These are phyloP conservation scores for Dasysyrphus albostriatus DNA, from an alignment of 2,888 invertebrate species.

Conservation along the genomic window DNA sequence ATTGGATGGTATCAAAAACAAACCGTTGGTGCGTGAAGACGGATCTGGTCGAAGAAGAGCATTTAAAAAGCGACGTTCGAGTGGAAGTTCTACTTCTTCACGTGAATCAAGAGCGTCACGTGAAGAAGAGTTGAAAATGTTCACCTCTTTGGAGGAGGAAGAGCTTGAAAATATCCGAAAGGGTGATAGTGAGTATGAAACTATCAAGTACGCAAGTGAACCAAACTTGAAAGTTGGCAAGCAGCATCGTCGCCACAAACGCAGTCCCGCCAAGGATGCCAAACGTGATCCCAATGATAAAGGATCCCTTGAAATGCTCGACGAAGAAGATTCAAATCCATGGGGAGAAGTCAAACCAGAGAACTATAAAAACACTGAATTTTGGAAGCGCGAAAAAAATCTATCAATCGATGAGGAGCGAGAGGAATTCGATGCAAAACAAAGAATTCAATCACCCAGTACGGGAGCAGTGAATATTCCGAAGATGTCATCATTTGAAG, in stretches of 20 bases:
- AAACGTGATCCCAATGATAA: slow-evolving; percentile 75
- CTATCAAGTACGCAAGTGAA: slow-evolving; percentile 82
- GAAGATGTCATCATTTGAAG: slow-evolving; percentile 82
- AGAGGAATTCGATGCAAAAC: slow-evolving; percentile 78
- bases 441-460: slow-evolving; percentile 48
- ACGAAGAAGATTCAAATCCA: slow-evolving; percentile 81
- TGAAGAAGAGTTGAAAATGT: slow-evolving; percentile 87
- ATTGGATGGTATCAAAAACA: slow-evolving; percentile 88
- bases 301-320: slow-evolving; percentile 80
- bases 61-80: slow-evolving; percentile 86
- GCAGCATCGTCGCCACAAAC: slow-evolving; percentile 81
- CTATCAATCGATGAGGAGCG: slow-evolving; percentile 82
- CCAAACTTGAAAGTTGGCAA: slow-evolving; percentile 80
- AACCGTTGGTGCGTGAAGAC: slow-evolving; percentile 87
- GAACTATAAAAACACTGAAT: slow-evolving; percentile 82
- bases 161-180: slow-evolving; percentile 84
- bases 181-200: slow-evolving; percentile 80
- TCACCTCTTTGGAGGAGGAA: slow-evolving; percentile 87
- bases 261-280: slow-evolving; percentile 81
- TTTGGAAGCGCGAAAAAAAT: slow-evolving; percentile 82
- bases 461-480: slow-evolving; percentile 78
- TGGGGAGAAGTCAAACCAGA: slow-evolving; percentile 83
- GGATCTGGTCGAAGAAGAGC: slow-evolving; percentile 86
- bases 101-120: slow-evolving; percentile 87
- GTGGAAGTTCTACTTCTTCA: slow-evolving; percentile 85